These are phyloP conservation scores for Eutrigla gurnardus DNA, from an alignment of 2,797 vertebrate species.

Conservation along the genomic window DNA sequence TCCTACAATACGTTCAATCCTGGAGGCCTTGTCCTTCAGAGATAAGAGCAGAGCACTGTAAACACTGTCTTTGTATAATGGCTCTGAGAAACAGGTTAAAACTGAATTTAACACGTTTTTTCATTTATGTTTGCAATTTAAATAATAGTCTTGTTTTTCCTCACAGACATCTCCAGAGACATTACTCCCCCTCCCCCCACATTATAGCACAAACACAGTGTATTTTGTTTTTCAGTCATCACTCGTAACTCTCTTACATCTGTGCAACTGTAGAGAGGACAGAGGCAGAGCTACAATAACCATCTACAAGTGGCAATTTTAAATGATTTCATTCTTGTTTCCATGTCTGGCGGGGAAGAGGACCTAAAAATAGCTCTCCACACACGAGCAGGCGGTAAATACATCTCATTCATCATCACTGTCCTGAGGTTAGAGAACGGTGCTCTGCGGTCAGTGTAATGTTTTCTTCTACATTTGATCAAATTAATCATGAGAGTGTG, in stretches of 20 bases:
- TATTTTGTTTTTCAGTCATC: constrained; percentile 30
- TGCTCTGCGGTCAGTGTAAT: constrained; percentile 43
- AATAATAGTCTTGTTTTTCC: constrained; percentile 41
- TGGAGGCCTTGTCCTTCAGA: constrained; percentile 92
- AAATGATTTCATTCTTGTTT: constrained; percentile 65
- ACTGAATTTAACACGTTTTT: constrained; percentile 3
- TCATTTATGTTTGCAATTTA: constrained; percentile 42
- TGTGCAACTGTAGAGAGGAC: constrained; percentile 27
- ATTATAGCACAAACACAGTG: constrained; percentile 25
- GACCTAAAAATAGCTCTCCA: constrained; percentile 72
- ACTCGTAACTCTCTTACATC: constrained; percentile 44
- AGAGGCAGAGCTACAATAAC: constrained; percentile 44
- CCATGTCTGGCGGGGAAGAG: constrained; percentile 68
- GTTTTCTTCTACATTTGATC: constrained; percentile 46
- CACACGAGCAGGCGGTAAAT: constrained; percentile 59
- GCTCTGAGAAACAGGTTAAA: constrained; percentile 8
- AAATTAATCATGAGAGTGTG: constrained; percentile 70
- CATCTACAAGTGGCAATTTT: constrained; percentile 56
- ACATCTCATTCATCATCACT: constrained; percentile 70
- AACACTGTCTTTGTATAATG: constrained; percentile 32
- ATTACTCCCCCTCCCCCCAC: constrained; percentile 41
- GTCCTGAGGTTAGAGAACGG: constrained; percentile 50
- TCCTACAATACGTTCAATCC: constrained; percentile 91
- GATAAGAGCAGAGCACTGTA: constrained; percentile 35
- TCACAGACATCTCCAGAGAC: constrained; percentile 52